Percentiles rank a stretch among this genome's conserved stretches.
Conservation (phyloP, 2,797 vertebrate species). For the Sebastes diaconus region DNA sequence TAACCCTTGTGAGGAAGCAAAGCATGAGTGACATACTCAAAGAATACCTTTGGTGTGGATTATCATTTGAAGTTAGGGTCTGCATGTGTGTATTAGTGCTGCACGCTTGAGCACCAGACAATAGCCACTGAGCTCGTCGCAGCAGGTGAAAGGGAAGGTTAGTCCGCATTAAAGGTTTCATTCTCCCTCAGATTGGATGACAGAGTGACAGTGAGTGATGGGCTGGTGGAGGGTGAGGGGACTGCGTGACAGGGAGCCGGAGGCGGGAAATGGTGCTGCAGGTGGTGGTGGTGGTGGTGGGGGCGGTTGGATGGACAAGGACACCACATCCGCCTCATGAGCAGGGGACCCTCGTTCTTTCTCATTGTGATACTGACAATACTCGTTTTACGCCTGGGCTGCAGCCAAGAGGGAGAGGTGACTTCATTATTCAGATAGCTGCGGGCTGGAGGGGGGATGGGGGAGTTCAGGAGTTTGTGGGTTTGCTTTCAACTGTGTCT, state of each 20-base stretch:
- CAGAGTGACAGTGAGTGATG: slow-evolving; percentile 65
- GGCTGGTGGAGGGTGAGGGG: slow-evolving; percentile 6
- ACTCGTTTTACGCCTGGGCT: slow-evolving; percentile 53
- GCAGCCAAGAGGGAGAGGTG: slow-evolving; percentile 64
- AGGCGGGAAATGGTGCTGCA: neutral
- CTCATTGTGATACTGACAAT: slow-evolving; percentile 69
- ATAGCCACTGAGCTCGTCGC: neutral
- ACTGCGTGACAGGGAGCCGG: slow-evolving; percentile 5
- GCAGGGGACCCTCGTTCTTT: slow-evolving; percentile 31
- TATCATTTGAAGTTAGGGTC: neutral
- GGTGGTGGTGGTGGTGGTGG: neutral
- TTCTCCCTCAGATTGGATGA: slow-evolving; percentile 42
- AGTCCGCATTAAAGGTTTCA: slow-evolving; percentile 42
- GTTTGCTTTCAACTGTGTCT: slow-evolving; percentile 24
- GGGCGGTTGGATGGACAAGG: slow-evolving; percentile 50
- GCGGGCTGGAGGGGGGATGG: neutral
- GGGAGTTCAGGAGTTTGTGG: neutral
- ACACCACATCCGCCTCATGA: slow-evolving; percentile 57
- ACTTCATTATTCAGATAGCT: slow-evolving; percentile 68
- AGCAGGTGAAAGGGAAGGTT: slow-evolving; percentile 50
- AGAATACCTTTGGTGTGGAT: neutral
- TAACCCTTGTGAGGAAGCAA: too few relatives aligned
- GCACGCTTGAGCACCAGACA: slow-evolving; percentile 10
- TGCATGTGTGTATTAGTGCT: neutral
- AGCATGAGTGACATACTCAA: neutral